Evolutionary conservation across 2,888 invertebrate genomes (phyloP).

Genomic region (Carcina quercana): DNA sequence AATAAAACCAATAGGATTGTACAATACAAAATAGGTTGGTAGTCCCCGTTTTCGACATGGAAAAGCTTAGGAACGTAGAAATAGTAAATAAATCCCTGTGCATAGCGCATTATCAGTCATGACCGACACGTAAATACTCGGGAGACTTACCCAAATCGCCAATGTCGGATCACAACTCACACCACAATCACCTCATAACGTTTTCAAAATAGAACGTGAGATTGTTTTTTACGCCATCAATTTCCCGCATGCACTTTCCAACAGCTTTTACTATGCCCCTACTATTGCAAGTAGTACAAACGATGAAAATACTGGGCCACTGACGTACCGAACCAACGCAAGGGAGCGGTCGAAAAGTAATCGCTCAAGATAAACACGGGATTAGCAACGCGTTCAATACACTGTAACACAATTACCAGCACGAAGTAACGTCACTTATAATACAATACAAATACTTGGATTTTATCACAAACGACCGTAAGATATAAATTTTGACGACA

Average conservation of each 20-base stretch:
- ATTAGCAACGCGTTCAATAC: constrained; percentile 27
- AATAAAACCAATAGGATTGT: too few species aligned
- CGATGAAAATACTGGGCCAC: constrained; percentile 66
- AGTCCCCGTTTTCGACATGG: too few species aligned
- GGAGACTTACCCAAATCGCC: constrained; percentile 65
- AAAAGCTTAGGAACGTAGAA: too few species aligned
- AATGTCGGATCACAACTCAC: constrained; percentile 48
- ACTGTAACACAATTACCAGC: constrained; percentile 38
- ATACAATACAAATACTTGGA: constrained; percentile 42
- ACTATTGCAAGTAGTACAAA: constrained; percentile 65
- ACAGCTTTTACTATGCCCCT: constrained; percentile 70
- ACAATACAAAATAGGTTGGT: too few species aligned
- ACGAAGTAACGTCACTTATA: constrained; percentile 48
- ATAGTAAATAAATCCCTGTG: constrained; percentile 28
- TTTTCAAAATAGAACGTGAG: constrained; percentile 53
- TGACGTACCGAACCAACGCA: constrained; percentile 63
- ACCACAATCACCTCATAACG: constrained; percentile 46
- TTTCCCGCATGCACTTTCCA: constrained; percentile 69
- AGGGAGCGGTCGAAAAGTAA: constrained; percentile 69
- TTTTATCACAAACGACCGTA: constrained; percentile 51
- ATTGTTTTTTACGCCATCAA: constrained; percentile 60
- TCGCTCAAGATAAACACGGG: constrained; percentile 38
- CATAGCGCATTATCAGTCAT: constrained; percentile 27
- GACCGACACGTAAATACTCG: constrained; percentile 47
- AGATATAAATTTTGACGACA: constrained; percentile 57